Base-by-base conservation (phyloP, 2,113 vertebrate species). In the Psephotus haematonotus region DNA sequence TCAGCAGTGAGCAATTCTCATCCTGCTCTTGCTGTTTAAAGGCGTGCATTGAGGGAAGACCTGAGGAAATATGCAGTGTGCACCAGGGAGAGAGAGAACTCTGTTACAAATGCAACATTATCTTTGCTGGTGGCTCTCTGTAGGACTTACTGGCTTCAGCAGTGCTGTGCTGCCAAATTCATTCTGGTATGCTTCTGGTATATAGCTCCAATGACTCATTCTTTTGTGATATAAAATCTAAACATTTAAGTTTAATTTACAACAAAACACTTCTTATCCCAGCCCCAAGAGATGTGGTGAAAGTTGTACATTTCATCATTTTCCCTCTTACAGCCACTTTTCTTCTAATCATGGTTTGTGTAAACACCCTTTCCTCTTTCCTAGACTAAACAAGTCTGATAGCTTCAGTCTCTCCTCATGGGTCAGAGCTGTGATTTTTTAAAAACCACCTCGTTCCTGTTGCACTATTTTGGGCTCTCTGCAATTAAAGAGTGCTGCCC, bases 301-400 rank as follows among this genome's bases (percentile, higher is more conserved):
- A 80, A 90, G 78, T 37, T 31, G 53, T 77, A 63, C 37, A 39
- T 77, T 70, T 85, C 44, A 83, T 83, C 15, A 46, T 90, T 92
- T 93, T 90, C n/a, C 46, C 15, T 81, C 59, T 88, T 78, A 67
- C 0, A 7, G 31, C 16, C 19, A 22, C 67, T 92, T 64, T 65
- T 79, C 33, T 81, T 91, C 69, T 74, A 67, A 75, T 74, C 68
- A 6, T 37, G 49, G 29, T 46, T 94, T 83, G 17, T 3, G 3
- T 77, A 88, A 90, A 80, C 83, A 83, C 19, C 7, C 23, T 53
- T 24, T 31, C 6, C 35, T 57, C 37, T 76, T 79, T 83, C n/a
- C 44, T 90, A 93, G 82, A 86, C 91, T 94, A 90, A 96, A 96
- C 82, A 92, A 88, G 67, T 90, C 41, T 67, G 67, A 59, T 83